A percentile compares a stretch with the other conserved stretches of the same genome.
These are phyloP conservation scores for Ips nitidus DNA, from an alignment of 1,140 invertebrate species.

Conservation along the genomic window DNA sequence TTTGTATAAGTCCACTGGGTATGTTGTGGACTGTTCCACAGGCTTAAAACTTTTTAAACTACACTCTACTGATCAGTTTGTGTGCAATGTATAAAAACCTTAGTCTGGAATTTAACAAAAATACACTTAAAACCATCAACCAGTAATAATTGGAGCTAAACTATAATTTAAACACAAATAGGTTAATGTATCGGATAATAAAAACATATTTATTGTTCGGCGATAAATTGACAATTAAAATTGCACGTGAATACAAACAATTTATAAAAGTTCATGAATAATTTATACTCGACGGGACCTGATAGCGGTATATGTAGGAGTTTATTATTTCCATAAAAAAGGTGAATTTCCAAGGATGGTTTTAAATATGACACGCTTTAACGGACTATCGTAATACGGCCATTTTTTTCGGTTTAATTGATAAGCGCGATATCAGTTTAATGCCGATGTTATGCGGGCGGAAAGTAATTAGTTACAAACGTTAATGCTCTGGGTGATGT, in stretches of 20 bases:
- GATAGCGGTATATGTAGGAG: constrained; percentile 15
- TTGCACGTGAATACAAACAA: constrained; percentile 35
- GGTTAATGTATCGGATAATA: constrained; percentile 27
- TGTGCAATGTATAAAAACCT: too few species aligned
- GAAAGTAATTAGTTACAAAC: constrained; percentile 18
- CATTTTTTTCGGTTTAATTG: constrained; percentile 34
- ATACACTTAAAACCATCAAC: too few species aligned
- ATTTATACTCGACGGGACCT: constrained; percentile 18
- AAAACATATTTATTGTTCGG: constrained; percentile 8
- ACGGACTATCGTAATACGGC: constrained; percentile 21
- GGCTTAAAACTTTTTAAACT: too few species aligned
- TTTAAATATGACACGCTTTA: constrained; percentile 36
- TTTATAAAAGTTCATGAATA: constrained; percentile 21
- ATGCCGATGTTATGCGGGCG: constrained; percentile 38
- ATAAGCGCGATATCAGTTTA: constrained; percentile 38
- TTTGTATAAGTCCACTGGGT: too few species aligned
- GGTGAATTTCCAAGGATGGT: constrained; percentile 38
- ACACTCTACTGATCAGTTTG: too few species aligned
- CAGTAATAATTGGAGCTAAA: not conserved
- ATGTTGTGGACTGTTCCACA: too few species aligned
- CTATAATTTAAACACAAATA: constrained; percentile 11
- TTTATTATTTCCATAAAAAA: constrained; percentile 35
- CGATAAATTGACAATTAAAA: constrained; percentile 31
- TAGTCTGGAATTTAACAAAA: too few species aligned
- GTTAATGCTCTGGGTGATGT: not conserved